Evolutionary conservation across 2,113 vertebrate species (phyloP), one percentile per base, ranked within the genome.

Genomic region (Poecile atricapillus): DNA sequence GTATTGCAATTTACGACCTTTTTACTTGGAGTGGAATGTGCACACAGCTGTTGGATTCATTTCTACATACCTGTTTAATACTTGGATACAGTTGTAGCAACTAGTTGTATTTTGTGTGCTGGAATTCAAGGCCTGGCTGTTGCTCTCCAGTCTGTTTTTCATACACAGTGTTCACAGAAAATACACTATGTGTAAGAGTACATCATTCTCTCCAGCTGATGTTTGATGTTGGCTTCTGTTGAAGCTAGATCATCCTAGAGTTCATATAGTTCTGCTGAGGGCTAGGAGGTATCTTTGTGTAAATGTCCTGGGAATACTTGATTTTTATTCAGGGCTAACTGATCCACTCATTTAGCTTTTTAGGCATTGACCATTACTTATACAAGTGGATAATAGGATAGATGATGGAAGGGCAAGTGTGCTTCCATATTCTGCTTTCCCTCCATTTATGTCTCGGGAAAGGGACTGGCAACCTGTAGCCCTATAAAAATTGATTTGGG

Each of bases 11-110:
- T 70, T 82, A 53, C 63, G 35, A 44, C 30, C 8, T 52, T 90
- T 63, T 6, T 25, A 13, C 17, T 63, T 53, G 68, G 43, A 73
- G n/a, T n/a, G n/a, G 20, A 74, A 23, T 0, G 0, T 62, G 31
- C 8, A 8, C 13, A 18, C 25, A 49, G 2, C 46, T 74, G 24
- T 63, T 84, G 35, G 23, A 11, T 75, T 87, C 1, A 11, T 68
- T 59, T 75, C 56, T 15, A 44, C 1, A 0, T 67, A 24, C 11
- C 8, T 33, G 0, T 83, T 88, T 53, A 62, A 58, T 74, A 30
- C 33, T 83, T 41, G 46, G 28, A 13, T 44, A 4, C 69, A 81
- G 37, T 44, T 83, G 17, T 59, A 81, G 50, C 41, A 70, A 9
- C 24, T 68, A 10, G 21, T 22, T 10, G 1, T 84, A 17, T 67